Evolutionary conservation across 2,888 invertebrate genomes (phyloP).

Genomic region (Pyrgus malvae): DNA sequence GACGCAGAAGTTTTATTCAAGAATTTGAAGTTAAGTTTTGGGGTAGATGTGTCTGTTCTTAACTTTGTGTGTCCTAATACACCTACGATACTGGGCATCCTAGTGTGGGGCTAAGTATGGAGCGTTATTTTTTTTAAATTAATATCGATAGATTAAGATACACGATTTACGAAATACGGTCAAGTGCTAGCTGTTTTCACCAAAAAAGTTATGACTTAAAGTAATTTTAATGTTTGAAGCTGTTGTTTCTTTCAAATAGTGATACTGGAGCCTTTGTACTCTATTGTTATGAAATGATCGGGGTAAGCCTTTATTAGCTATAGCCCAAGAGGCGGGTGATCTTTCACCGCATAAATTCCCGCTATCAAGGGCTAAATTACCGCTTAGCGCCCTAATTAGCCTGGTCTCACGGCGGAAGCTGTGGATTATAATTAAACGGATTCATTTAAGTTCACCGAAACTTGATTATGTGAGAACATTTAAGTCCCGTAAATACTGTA

Average conservation of each 20-base stretch:
- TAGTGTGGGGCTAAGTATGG: too few species aligned
- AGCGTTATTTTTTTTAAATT: too few species aligned
- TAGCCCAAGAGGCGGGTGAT: conserved; percentile 5
- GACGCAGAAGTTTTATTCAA: too few species aligned
- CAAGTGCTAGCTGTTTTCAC: neutral
- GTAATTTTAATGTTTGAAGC: too few species aligned
- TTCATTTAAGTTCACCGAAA: conserved; percentile 54
- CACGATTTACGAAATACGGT: too few species aligned
- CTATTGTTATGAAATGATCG: conserved; percentile 12
- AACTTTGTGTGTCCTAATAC: too few species aligned
- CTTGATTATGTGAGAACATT: conserved; percentile 43
- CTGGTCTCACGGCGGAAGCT: conserved; percentile 46
- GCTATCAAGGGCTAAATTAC: conserved; percentile 39
- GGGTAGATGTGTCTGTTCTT: too few species aligned
- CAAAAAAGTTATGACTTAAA: neutral
- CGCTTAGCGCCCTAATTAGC: conserved; percentile 50
- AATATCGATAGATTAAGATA: too few species aligned
- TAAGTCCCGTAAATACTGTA: conserved; percentile 23
- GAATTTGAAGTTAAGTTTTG: too few species aligned
- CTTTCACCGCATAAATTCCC: conserved; percentile 26
- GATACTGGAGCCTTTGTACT: neutral
- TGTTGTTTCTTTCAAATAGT: neutral
- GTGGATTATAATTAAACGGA: conserved; percentile 59
- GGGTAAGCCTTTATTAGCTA: neutral
- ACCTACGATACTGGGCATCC: too few species aligned